Evolutionary conservation across 2,797 vertebrate genomes (phyloP).

Genomic region (Pseudotriccus pelzelni): DNA sequence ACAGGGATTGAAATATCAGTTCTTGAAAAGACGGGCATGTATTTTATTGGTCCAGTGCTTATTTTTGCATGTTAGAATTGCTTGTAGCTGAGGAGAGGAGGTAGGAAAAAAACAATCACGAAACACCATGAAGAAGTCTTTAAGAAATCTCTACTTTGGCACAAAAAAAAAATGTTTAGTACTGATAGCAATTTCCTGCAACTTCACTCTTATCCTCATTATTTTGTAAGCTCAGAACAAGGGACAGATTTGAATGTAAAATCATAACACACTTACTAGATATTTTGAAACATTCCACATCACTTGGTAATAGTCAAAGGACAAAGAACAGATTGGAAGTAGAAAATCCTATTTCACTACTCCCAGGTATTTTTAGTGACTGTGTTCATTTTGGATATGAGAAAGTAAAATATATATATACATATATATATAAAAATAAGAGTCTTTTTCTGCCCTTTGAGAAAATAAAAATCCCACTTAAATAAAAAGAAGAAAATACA

Average conservation of each 20-base stretch:
- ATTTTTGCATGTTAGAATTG: neutral
- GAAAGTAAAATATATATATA: neutral
- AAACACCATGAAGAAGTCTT: neutral
- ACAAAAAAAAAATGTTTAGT: neutral
- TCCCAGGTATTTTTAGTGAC: neutral
- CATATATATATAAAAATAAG: neutral
- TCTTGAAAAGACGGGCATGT: neutral
- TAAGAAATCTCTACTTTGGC: neutral
- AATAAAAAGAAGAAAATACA: fast-evolving
- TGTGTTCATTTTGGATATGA: neutral
- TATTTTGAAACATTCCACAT: neutral
- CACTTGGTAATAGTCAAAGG: neutral
- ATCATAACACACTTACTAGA: neutral
- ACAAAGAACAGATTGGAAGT: neutral
- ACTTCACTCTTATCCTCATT: neutral
- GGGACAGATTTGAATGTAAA: neutral
- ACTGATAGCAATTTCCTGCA: neutral
- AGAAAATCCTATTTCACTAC: neutral
- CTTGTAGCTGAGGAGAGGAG: neutral
- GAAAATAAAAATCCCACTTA: neutral
- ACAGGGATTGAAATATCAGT: neutral
- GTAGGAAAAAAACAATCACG: too few species aligned
- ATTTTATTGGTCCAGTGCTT: neutral
- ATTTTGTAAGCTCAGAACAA: neutral
- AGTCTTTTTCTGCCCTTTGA: neutral